A percentile compares a stretch with the other conserved stretches of the same genome.
These are phyloP conservation scores for Chrysopilus asiliformis DNA, from an alignment of 2,888 invertebrate species.

Conservation along the genomic window DNA sequence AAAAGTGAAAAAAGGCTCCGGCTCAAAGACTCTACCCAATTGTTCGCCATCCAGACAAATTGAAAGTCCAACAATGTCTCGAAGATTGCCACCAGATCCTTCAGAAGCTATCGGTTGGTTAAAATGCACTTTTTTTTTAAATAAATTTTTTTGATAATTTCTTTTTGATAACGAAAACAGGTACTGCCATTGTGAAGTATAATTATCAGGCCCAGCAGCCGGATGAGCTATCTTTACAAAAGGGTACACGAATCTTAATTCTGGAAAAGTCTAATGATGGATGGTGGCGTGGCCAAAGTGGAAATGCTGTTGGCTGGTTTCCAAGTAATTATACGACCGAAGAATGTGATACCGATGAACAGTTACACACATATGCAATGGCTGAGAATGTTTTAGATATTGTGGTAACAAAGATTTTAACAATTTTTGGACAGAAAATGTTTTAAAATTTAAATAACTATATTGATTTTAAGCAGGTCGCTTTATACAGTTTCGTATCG, in stretches of 20 bases:
- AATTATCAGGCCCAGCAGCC: conserved; percentile 90
- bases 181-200: conserved; percentile 87
- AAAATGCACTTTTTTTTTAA: neutral
- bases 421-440: no score
- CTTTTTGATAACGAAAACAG: conserved; percentile 15
- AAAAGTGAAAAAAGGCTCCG: conserved; percentile 70
- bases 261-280: conserved; percentile 97
- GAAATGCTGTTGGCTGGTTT: conserved; percentile 64
- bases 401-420: conserved; percentile 42
- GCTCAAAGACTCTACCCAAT: conserved; percentile 74
- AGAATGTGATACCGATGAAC: conserved; percentile 74
- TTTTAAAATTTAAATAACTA: neutral
- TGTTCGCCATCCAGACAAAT: conserved; percentile 71
- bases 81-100: conserved; percentile 64
- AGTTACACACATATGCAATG: conserved; percentile 85
- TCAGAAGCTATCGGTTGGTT: conserved; percentile 61
- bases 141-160: neutral
- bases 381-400: conserved; percentile 91
- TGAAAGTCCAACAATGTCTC: conserved; percentile 62
- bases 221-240: conserved; percentile 87
- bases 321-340: conserved; percentile 97
- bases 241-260: conserved; percentile 88
- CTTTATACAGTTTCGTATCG: conserved; percentile 85
- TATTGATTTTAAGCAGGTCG: conserved; percentile 41
- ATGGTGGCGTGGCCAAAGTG: conserved; percentile 94